phyloP scores from a whole-genome alignment of 2,113 vertebrate genomes.

The Xyliphius kryptos region DNA sequence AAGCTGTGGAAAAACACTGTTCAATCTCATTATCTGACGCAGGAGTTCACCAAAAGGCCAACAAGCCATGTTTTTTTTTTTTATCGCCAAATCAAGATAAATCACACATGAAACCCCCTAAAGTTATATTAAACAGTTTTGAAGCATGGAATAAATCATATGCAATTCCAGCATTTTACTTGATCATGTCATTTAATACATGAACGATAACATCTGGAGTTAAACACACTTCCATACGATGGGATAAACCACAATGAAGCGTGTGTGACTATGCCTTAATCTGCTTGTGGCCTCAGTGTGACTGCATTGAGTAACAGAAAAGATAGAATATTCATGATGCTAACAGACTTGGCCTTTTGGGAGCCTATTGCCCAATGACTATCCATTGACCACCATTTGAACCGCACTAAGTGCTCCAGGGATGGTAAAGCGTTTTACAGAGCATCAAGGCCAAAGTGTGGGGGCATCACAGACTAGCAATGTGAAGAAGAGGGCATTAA shows the following conservation, averaged over 20 bases:
- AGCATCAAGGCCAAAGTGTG: conserved; percentile 18
- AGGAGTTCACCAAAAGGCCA: conserved; percentile 26
- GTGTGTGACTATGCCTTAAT: conserved; percentile 57
- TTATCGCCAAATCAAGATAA: background rate
- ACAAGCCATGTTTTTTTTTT: background rate
- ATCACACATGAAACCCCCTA: background rate
- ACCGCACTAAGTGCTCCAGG: conserved; percentile 21
- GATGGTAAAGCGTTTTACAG: conserved; percentile 23
- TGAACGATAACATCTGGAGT: conserved; percentile 2
- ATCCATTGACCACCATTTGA: conserved; percentile 27
- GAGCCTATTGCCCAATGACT: conserved; percentile 3
- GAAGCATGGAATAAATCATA: too few relatives aligned
- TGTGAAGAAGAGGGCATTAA: conserved; percentile 12
- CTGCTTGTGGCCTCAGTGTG: conserved; percentile 58
- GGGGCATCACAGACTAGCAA: background rate
- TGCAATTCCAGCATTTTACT: background rate
- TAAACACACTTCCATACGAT: conserved; percentile 13
- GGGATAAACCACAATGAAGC: conserved; percentile 64
- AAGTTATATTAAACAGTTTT: too few relatives aligned
- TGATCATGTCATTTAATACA: background rate
- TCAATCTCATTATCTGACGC: conserved; percentile 37
- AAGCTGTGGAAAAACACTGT: conserved; percentile 23
- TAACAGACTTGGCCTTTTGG: conserved; percentile 53
- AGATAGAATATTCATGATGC: conserved; percentile 23
- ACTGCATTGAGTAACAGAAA: conserved; percentile 39